phyloP scores from a whole-genome alignment of 2,797 vertebrate genomes.

The Bovichtus variegatus region DNA sequence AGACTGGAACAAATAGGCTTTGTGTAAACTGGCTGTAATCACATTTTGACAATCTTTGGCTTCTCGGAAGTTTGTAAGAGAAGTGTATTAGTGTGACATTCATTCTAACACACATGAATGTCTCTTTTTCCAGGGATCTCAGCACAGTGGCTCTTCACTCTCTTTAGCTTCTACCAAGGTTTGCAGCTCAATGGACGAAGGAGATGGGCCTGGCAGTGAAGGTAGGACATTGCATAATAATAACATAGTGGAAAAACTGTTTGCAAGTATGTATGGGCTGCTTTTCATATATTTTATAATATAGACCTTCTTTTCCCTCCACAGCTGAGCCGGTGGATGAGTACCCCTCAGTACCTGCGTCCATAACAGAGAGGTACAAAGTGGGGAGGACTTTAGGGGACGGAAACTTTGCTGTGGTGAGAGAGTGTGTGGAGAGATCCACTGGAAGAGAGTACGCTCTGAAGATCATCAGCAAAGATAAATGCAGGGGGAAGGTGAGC shows the following conservation, averaged over 20 bases:
- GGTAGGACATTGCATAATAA: constrained; percentile 76
- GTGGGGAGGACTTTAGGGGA: constrained; percentile 96
- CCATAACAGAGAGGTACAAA: constrained; percentile 96
- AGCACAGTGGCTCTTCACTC: constrained; percentile 95
- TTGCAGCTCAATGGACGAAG: constrained; percentile 98
- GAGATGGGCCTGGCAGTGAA: constrained; percentile 91
- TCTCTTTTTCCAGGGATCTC: constrained; percentile 88
- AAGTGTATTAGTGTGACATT: constrained; percentile 15
- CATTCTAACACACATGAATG: not conserved
- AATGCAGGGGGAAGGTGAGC: constrained; percentile 96
- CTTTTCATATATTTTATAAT: not conserved
- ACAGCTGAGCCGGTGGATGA: constrained; percentile 91
- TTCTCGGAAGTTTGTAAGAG: constrained; percentile 30
- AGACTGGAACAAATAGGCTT: constrained; percentile 35
- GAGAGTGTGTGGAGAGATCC: constrained; percentile 97
- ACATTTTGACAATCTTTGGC: constrained; percentile 34
- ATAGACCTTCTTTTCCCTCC: constrained; percentile 18
- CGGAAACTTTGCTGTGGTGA: constrained; percentile 97
- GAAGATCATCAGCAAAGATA: constrained; percentile 98
- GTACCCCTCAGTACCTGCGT: constrained; percentile 89
- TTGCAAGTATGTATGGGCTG: not conserved
- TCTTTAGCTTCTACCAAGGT: constrained; percentile 98
- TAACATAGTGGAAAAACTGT: not conserved
- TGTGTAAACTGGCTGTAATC: constrained; percentile 38
- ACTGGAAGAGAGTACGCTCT: constrained; percentile 96